Evolutionary conservation across 2,113 vertebrate genomes (phyloP).

Genomic region (Trichomycterus rosablanca): DNA sequence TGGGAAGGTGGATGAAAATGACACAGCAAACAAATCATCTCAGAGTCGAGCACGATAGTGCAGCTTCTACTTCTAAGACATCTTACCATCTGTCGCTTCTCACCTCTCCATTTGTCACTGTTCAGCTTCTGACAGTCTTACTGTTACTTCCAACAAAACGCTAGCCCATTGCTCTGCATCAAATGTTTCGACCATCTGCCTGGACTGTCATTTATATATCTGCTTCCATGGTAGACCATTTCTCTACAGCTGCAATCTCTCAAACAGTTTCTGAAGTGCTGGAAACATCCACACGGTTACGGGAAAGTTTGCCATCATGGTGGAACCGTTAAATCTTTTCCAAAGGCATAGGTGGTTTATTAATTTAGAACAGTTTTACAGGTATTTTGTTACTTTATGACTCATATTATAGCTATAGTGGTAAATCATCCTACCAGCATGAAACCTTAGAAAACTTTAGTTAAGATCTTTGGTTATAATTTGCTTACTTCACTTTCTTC

Average conservation of each 20-base stretch:
- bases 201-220: constrained; percentile 23
- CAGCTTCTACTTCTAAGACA: constrained; percentile 22
- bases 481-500: too few relatives aligned
- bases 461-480: too few relatives aligned
- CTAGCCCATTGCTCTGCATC: constrained; percentile 25
- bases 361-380: too few relatives aligned
- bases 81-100: constrained; percentile 22
- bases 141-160: constrained; percentile 12
- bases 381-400: too few relatives aligned
- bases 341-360: too few relatives aligned
- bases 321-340: constrained; percentile 22
- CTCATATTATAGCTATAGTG: too few relatives aligned
- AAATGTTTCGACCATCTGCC: constrained; percentile 34
- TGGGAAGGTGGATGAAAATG: constrained; percentile 5
- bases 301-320: constrained; percentile 8
- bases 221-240: constrained; percentile 6
- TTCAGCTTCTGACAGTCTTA: constrained; percentile 12
- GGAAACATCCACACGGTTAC: constrained; percentile 13
- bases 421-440: too few relatives aligned
- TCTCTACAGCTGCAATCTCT: constrained; percentile 11
- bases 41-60: neutral
- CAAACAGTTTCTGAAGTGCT: constrained; percentile 14
- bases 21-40: neutral
- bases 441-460: too few relatives aligned
- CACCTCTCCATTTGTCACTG: constrained; percentile 12